phyloP scores from a whole-genome alignment of 2,113 vertebrate species.

The Clarias batrachus region DNA sequence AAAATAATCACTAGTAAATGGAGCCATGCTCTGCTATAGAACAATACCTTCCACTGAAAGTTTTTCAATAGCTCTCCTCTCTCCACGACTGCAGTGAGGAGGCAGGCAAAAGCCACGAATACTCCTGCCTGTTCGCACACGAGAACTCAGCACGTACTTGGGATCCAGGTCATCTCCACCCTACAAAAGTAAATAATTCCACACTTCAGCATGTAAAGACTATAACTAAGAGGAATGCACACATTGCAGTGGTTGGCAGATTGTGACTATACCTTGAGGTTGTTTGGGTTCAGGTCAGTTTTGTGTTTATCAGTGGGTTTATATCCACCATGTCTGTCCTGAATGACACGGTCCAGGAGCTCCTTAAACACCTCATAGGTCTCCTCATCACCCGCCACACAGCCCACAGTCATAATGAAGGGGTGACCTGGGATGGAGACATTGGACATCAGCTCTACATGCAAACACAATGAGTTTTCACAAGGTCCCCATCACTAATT shows the following conservation, averaged over 20 bases:
- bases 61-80: conserved; percentile 87
- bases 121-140: conserved; percentile 95
- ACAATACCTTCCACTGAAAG: conserved; percentile 86
- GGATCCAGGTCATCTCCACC: conserved; percentile 94
- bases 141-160: conserved; percentile 91
- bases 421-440: conserved; percentile 81
- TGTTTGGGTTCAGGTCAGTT: conserved; percentile 84
- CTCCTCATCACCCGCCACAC: conserved; percentile 93
- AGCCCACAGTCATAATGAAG: conserved; percentile 95
- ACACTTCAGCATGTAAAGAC: background rate
- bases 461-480: too few relatives aligned
- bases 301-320: conserved; percentile 93
- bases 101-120: conserved; percentile 91
- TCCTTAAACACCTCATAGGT: conserved; percentile 89
- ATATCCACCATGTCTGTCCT: conserved; percentile 93
- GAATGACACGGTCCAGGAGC: conserved; percentile 91
- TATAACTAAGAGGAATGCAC: background rate
- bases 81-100: conserved; percentile 93
- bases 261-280: conserved; percentile 80
- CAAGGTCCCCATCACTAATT: too few relatives aligned
- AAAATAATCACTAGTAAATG: conserved; percentile 52
- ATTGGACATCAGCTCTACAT: background rate
- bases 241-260: background rate
- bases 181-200: conserved; percentile 60
- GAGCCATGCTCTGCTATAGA: background rate